A percentile compares a stretch with the other conserved stretches of the same genome.
phyloP scores from a whole-genome alignment of 2,797 vertebrate genomes.

The Diceros bicornis region DNA sequence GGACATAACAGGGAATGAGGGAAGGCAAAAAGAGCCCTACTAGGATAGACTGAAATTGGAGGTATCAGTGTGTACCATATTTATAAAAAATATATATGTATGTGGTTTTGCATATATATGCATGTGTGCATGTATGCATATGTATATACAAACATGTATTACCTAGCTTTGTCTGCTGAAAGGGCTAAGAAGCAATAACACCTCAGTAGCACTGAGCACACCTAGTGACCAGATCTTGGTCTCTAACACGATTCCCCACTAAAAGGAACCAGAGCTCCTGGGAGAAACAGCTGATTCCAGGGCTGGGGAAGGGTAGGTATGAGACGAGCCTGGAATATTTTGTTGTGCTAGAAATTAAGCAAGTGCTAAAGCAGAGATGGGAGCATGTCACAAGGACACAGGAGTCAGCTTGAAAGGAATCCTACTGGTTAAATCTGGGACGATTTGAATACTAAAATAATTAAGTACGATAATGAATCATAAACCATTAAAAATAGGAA shows the following conservation, averaged over 20 bases:
- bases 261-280: neutral
- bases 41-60: neutral
- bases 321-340: neutral
- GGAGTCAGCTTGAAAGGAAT: conserved; percentile 29
- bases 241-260: neutral
- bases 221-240: neutral
- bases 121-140: neutral
- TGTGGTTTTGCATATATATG: neutral
- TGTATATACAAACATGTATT: neutral
- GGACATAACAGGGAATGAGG: neutral
- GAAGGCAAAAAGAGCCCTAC: neutral
- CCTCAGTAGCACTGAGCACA: neutral
- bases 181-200: neutral
- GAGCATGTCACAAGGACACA: neutral
- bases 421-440: neutral
- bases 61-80: neutral
- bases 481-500: conserved; percentile 56
- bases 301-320: neutral
- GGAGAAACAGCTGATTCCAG: neutral
- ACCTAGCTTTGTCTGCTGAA: neutral
- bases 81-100: neutral
- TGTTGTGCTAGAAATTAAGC: conserved; percentile 36
- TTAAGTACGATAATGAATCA: neutral
- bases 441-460: neutral
- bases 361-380: neutral